Percentiles rank a stretch among this genome's conserved stretches.
These are phyloP conservation scores for Mirza zaza DNA, from an alignment of 2,113 vertebrate genomes.

Conservation along the genomic window DNA sequence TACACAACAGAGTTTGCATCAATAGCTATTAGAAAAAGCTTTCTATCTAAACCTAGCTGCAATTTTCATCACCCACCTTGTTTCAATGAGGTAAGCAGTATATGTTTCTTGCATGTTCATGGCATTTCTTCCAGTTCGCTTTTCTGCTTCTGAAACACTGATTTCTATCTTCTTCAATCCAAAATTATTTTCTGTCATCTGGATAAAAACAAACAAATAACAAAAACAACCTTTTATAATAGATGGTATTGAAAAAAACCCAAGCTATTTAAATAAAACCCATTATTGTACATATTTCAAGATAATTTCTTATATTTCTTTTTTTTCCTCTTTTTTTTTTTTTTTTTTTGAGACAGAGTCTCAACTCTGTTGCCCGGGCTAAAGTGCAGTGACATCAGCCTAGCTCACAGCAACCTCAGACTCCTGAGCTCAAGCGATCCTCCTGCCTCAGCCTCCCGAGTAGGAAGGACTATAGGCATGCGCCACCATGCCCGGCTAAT, in stretches of 20 bases:
- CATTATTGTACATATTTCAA: constrained; percentile 1
- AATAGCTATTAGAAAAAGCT: not conserved
- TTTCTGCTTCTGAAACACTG: constrained; percentile 94
- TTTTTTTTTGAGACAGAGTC: no score
- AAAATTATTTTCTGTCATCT: constrained; percentile 89
- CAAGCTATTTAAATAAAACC: not conserved
- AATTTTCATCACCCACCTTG: constrained; percentile 85
- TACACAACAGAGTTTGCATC: not conserved
- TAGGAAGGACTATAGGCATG: no score
- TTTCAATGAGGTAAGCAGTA: constrained; percentile 97
- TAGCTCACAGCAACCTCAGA: no score
- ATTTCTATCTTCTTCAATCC: constrained; percentile 94
- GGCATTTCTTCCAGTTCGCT: constrained; percentile 93
- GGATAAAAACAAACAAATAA: constrained; percentile 54
- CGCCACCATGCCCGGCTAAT: no score
- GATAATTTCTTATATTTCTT: not conserved
- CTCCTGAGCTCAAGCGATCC: no score
- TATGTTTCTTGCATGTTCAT: constrained; percentile 97
- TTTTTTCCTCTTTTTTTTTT: no score
- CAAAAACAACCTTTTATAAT: constrained; percentile 46
- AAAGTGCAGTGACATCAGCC: no score
- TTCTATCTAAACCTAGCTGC: not conserved
- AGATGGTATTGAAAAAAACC: not conserved
- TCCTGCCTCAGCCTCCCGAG: no score
- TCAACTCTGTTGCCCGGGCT: no score